Evolutionary conservation across 2,113 vertebrate genomes (phyloP).

Genomic region (Syngnathus scovelli): DNA sequence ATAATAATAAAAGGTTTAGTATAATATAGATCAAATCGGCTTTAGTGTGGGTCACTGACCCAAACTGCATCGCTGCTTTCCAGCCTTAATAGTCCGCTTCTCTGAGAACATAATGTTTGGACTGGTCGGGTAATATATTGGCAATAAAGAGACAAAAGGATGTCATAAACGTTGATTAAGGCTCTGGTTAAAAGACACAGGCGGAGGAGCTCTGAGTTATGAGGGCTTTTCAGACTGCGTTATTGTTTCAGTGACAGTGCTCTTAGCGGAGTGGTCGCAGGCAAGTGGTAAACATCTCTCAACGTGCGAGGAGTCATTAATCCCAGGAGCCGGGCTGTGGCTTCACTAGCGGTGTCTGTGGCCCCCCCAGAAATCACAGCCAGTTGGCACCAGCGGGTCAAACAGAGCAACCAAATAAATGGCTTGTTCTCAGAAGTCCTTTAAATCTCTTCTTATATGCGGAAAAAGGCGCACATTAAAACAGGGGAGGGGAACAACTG

Average conservation of each 20-base stretch:
- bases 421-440: conserved; percentile 43
- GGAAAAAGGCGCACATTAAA: conserved; percentile 30
- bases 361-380: conserved; percentile 62
- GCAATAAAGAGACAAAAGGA: conserved; percentile 78
- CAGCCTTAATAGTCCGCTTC: conserved; percentile 69
- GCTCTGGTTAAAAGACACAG: conserved; percentile 73
- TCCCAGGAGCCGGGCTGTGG: conserved; percentile 53
- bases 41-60: conserved; percentile 75
- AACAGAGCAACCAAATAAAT: conserved; percentile 45
- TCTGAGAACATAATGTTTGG: conserved; percentile 73
- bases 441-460: conserved; percentile 46
- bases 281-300: conserved; percentile 72
- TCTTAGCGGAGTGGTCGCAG: conserved; percentile 66
- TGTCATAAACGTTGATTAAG: conserved; percentile 81
- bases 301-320: conserved; percentile 69
- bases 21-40: conserved; percentile 69
- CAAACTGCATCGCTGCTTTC: conserved; percentile 67
- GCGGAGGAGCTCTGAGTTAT: conserved; percentile 72
- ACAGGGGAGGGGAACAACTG: neutral
- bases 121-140: conserved; percentile 75
- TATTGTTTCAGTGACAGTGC: conserved; percentile 75
- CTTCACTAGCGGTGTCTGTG: conserved; percentile 57
- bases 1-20: conserved; percentile 67
- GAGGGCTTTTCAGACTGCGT: conserved; percentile 63
- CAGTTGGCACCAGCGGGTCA: conserved; percentile 62